phyloP scores from a whole-genome alignment of 2,797 vertebrate species.

The Dromococcyx pavoninus region DNA sequence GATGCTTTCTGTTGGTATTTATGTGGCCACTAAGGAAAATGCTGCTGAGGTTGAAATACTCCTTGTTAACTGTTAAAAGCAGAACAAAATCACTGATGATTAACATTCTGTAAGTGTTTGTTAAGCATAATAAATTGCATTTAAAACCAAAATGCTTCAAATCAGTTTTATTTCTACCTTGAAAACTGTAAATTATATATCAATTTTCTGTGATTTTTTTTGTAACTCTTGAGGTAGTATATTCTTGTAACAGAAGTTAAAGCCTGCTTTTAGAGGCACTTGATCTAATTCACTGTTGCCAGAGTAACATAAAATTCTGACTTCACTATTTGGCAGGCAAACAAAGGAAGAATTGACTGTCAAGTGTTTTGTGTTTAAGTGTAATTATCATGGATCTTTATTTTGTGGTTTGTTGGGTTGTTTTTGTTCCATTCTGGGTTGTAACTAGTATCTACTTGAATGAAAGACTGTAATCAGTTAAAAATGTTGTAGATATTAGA shows the following conservation, averaged over 20 bases:
- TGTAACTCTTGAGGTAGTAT: background rate
- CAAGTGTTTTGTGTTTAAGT: background rate
- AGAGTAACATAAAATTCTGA: background rate
- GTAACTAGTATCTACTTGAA: background rate
- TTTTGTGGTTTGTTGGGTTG: background rate
- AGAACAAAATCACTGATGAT: background rate
- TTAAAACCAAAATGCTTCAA: background rate
- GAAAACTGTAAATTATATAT: background rate
- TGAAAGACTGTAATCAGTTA: background rate
- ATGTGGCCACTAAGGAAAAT: background rate
- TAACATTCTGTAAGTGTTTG: background rate
- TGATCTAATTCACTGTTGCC: background rate
- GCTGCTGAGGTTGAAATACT: background rate
- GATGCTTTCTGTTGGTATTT: background rate
- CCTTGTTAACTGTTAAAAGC: background rate
- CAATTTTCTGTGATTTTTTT: background rate
- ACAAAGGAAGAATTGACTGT: background rate
- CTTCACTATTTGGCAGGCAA: background rate
- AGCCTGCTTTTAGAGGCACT: background rate
- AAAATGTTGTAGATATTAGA: background rate
- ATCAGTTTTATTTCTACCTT: background rate
- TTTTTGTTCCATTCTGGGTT: background rate
- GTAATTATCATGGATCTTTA: background rate
- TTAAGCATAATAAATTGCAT: background rate
- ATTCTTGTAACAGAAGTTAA: background rate